phyloP scores from a whole-genome alignment of 1,140 invertebrate genomes.

The Anoplolepis gracilipes region DNA sequence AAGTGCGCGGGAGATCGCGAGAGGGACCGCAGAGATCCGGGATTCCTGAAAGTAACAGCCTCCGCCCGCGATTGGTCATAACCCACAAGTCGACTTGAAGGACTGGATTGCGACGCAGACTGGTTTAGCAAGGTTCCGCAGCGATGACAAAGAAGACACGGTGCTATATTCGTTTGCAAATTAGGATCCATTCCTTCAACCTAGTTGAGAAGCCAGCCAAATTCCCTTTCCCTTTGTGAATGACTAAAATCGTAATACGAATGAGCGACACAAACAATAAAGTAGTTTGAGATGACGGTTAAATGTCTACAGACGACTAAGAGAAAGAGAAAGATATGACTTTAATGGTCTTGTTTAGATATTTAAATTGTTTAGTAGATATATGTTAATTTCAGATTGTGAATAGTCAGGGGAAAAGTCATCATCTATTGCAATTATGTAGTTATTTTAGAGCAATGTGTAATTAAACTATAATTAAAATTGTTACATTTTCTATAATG shows the following conservation, averaged over 20 bases:
- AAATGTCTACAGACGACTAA: background rate
- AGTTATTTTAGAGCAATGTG: background rate
- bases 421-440: background rate
- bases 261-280: background rate
- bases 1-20: constrained; percentile 58
- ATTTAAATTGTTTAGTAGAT: background rate
- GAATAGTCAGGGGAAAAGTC: background rate
- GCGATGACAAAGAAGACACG: constrained; percentile 38
- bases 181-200: background rate
- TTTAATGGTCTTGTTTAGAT: background rate
- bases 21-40: constrained; percentile 61
- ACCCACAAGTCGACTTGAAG: constrained; percentile 1
- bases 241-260: background rate
- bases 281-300: background rate
- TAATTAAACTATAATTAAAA: background rate
- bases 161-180: background rate
- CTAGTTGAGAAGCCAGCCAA: background rate
- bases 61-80: constrained; percentile 56
- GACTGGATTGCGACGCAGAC: constrained; percentile 25
- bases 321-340: background rate
- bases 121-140: constrained; percentile 70
- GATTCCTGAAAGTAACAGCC: constrained; percentile 66
- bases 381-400: background rate
- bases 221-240: background rate
- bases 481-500: background rate